Conservation (phyloP, 1,140 invertebrate species). For the Drosophila ironensis region DNA sequence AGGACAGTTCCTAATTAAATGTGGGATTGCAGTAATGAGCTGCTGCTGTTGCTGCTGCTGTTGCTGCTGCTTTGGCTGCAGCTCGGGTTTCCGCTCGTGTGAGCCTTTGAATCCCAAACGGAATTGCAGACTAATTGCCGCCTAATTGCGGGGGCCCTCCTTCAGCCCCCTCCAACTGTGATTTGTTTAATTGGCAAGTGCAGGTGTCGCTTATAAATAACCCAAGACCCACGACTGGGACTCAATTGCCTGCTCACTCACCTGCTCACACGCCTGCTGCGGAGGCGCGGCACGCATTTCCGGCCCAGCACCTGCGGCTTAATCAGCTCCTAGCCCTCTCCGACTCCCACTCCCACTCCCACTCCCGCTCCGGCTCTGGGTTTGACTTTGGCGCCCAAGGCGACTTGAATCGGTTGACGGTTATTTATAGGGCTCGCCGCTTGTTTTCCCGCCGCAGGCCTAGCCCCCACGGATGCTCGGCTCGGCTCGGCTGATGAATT, state of each 20-base stretch:
- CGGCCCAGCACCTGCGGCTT: not conserved
- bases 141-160: not conserved
- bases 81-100: not conserved
- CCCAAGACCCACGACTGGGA: not conserved
- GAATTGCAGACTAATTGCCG: not conserved
- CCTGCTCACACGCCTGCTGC: slow-evolving; percentile 25
- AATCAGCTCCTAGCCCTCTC: too few relatives aligned
- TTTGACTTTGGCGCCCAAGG: slow-evolving; percentile 35
- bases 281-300: slow-evolving; percentile 15
- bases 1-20: slow-evolving; percentile 11
- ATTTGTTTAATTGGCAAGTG: not conserved
- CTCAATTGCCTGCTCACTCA: not conserved
- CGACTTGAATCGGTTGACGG: not conserved
- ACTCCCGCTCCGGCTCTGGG: too few relatives aligned
- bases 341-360: too few relatives aligned
- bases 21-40: slow-evolving; percentile 10
- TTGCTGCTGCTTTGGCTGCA: not conserved
- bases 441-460: too few relatives aligned
- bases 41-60: not conserved
- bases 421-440: slow-evolving; percentile 17
- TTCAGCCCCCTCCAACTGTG: too few relatives aligned
- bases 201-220: slow-evolving; percentile 7
- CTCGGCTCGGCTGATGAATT: too few relatives aligned
- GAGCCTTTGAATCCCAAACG: too few relatives aligned
- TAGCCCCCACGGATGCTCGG: too few relatives aligned